These are phyloP conservation scores for Gobionotothen gibberifrons DNA, from an alignment of 2,797 vertebrate genomes.

Conservation along the genomic window DNA sequence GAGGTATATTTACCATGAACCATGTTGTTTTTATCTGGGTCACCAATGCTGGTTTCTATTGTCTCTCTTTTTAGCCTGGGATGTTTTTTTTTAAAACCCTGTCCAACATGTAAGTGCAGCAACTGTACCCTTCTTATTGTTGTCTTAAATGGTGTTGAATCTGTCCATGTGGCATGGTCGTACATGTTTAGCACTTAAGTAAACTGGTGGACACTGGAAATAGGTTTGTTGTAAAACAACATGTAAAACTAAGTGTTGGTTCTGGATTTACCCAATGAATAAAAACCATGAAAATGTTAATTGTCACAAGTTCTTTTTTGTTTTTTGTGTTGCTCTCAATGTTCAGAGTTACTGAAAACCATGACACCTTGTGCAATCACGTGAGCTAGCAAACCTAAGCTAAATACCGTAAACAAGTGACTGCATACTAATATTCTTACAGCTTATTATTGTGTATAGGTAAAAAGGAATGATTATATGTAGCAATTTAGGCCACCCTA, in stretches of 20 bases:
- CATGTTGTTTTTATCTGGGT: not conserved
- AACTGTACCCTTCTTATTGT: not conserved
- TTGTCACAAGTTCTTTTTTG: not conserved
- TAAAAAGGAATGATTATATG: too few relatives aligned
- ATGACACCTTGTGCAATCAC: too few relatives aligned
- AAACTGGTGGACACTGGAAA: constrained; percentile 5
- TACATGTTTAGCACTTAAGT: constrained; percentile 32
- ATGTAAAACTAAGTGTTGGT: constrained; percentile 18
- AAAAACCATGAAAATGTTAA: constrained; percentile 5
- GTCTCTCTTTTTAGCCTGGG: constrained; percentile 6
- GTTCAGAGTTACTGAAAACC: too few relatives aligned
- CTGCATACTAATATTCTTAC: too few relatives aligned
- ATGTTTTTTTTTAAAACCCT: constrained; percentile 21
- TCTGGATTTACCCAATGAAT: constrained; percentile 39
- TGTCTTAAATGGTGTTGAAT: constrained; percentile 21
- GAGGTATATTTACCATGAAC: not conserved
- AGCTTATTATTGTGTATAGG: too few relatives aligned
- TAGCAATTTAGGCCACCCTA: too few relatives aligned
- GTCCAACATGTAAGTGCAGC: constrained; percentile 5
- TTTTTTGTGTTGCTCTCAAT: too few relatives aligned
- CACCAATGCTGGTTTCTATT: not conserved
- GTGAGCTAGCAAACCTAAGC: too few relatives aligned
- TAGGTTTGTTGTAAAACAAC: constrained; percentile 24
- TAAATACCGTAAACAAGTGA: too few relatives aligned
- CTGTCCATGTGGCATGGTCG: constrained; percentile 9